These are phyloP conservation scores for Wasmannia auropunctata DNA, from an alignment of 1,140 invertebrate genomes.

Conservation along the genomic window DNA sequence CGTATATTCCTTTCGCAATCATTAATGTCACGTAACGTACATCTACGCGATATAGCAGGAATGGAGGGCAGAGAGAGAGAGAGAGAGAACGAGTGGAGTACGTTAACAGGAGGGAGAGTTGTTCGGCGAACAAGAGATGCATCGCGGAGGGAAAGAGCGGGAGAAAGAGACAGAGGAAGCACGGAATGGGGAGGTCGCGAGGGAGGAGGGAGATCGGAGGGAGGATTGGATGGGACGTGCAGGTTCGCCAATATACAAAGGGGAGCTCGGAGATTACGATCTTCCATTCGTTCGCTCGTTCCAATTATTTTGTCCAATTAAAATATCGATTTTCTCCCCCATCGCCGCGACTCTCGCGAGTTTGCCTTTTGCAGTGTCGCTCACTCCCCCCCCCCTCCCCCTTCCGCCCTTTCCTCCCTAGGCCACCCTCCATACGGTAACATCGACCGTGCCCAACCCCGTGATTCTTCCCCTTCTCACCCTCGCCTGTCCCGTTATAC, in stretches of 20 bases:
- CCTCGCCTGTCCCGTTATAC: neutral
- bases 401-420: constrained; percentile 14
- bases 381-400: constrained; percentile 24
- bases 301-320: constrained; percentile 86
- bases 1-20: constrained; percentile 34
- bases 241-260: constrained; percentile 79
- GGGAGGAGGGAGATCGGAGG: constrained; percentile 55
- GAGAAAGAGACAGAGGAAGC: constrained; percentile 26
- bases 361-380: constrained; percentile 74
- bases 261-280: constrained; percentile 81
- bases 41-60: constrained; percentile 26
- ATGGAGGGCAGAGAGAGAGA: neutral
- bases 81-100: neutral
- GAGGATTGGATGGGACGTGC: constrained; percentile 64
- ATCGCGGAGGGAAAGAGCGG: constrained; percentile 21
- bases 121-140: constrained; percentile 7
- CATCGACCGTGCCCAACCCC: constrained; percentile 47
- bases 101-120: constrained; percentile 35
- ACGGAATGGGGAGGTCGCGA: constrained; percentile 4
- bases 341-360: constrained; percentile 63
- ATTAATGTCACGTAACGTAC: constrained; percentile 47
- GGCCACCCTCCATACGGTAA: constrained; percentile 49
- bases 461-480: constrained; percentile 39
- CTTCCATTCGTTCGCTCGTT: constrained; percentile 84
- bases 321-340: constrained; percentile 84